These are phyloP conservation scores for Paramuricea clavata DNA, from an alignment of 92 coral and sea anemone genomes.

Conservation along the genomic window DNA sequence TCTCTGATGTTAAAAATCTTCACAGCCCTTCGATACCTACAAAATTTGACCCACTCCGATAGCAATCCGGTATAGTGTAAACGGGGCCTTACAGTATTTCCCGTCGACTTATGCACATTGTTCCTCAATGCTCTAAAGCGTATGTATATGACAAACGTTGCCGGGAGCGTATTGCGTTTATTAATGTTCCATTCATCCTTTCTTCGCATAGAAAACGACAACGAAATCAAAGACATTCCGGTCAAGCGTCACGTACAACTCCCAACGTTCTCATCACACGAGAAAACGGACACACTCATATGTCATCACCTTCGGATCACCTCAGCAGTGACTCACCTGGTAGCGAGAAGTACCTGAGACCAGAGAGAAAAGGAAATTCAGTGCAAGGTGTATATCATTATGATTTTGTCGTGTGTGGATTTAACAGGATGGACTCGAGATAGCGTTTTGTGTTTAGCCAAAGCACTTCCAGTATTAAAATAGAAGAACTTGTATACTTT, in stretches of 20 bases:
- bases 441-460: conserved; percentile 39
- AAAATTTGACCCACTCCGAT: too few species aligned
- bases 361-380: conserved; percentile 44
- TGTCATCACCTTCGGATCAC: conserved; percentile 52
- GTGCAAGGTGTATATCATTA: conserved; percentile 56
- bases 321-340: conserved; percentile 52
- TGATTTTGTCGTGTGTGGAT: conserved; percentile 59
- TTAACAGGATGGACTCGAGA: conserved; percentile 58
- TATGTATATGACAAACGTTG: not conserved
- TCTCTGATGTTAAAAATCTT: too few species aligned
- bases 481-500: not conserved
- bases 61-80: too few species aligned
- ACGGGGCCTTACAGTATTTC: too few species aligned
- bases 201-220: conserved; percentile 28
- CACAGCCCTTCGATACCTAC: too few species aligned
- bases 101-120: too few species aligned
- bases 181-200: not conserved
- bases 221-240: conserved; percentile 12
- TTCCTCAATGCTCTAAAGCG: too few species aligned
- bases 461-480: not conserved
- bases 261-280: conserved; percentile 40
- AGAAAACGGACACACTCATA: conserved; percentile 44
- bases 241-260: not conserved
- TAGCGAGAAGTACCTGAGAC: conserved; percentile 39
- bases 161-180: not conserved